phyloP scores from a whole-genome alignment of 2,888 invertebrate species.

The Oscheius onirici region DNA sequence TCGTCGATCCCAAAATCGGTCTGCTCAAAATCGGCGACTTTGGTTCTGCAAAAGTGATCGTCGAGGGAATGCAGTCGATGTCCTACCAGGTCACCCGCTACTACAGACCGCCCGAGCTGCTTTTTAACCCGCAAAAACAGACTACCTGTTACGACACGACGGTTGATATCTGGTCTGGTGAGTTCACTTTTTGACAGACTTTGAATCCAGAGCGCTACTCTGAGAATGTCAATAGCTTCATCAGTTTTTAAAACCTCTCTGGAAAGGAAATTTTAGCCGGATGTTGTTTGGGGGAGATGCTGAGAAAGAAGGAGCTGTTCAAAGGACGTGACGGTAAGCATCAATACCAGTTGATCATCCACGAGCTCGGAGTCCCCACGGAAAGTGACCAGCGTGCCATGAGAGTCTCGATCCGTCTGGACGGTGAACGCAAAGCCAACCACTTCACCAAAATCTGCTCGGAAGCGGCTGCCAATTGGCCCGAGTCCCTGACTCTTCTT shows the following conservation, averaged over 20 bases:
- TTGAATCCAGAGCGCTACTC: too few relatives aligned
- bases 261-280: too few relatives aligned
- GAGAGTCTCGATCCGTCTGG: slow-evolving; percentile 26
- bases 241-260: too few relatives aligned
- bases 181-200: slow-evolving; percentile 57
- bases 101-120: slow-evolving; percentile 62
- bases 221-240: too few relatives aligned
- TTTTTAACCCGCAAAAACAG: slow-evolving; percentile 46
- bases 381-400: slow-evolving; percentile 39
- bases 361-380: slow-evolving; percentile 39
- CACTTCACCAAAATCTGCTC: neutral
- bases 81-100: slow-evolving; percentile 62
- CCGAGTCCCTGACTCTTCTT: slow-evolving; percentile 42
- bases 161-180: slow-evolving; percentile 60
- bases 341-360: slow-evolving; percentile 41
- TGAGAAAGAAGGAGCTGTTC: slow-evolving; percentile 42
- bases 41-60: slow-evolving; percentile 59
- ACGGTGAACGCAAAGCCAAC: neutral
- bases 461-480: neutral
- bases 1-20: slow-evolving; percentile 52
- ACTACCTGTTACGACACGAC: slow-evolving; percentile 54
- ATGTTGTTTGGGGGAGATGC: slow-evolving; percentile 64
- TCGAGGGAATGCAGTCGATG: slow-evolving; percentile 41
- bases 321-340: slow-evolving; percentile 47
- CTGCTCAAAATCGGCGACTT: slow-evolving; percentile 63